phyloP scores from a whole-genome alignment of 2,888 invertebrate genomes.

The Tetragnatha montana region DNA sequence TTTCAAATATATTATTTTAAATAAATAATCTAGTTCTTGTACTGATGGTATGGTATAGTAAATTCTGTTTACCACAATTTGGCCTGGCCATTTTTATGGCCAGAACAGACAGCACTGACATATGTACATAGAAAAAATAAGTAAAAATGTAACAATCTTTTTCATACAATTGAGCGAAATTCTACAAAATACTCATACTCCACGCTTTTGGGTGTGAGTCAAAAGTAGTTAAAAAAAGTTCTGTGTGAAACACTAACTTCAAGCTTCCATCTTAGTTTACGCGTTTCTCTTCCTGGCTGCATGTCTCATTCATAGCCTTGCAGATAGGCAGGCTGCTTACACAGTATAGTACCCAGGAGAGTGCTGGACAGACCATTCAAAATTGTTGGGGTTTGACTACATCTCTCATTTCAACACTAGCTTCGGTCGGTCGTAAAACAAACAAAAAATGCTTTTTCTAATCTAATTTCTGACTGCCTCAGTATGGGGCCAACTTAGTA shows the following conservation, averaged over 20 bases:
- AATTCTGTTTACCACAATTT: conserved; percentile 69
- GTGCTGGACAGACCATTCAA: conserved; percentile 46
- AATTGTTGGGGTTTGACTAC: too few species aligned
- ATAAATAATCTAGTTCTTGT: conserved; percentile 68
- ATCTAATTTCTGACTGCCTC: too few species aligned
- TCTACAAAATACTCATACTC: conserved; percentile 70
- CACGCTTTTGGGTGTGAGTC: conserved; percentile 61
- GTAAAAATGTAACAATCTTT: conserved; percentile 70
- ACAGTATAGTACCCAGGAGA: conserved; percentile 30
- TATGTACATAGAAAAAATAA: conserved; percentile 71
- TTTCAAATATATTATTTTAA: conserved; percentile 44
- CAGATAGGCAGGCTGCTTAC: conserved; percentile 47
- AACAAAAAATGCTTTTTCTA: too few species aligned
- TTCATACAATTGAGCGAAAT: conserved; percentile 71
- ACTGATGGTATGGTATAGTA: conserved; percentile 67
- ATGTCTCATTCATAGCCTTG: conserved; percentile 55
- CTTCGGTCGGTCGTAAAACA: too few species aligned
- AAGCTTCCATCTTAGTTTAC: conserved; percentile 50
- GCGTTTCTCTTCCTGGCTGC: conserved; percentile 47
- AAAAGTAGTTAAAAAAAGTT: conserved; percentile 61
- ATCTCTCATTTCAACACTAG: too few species aligned
- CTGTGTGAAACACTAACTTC: conserved; percentile 60
- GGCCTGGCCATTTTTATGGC: conserved; percentile 57
- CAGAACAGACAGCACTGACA: conserved; percentile 69
- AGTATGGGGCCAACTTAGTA: too few species aligned